Percentiles rank a stretch among this genome's conserved stretches.
phyloP scores from a whole-genome alignment of 2,797 vertebrate species.

The Hemitrygon akajei region DNA sequence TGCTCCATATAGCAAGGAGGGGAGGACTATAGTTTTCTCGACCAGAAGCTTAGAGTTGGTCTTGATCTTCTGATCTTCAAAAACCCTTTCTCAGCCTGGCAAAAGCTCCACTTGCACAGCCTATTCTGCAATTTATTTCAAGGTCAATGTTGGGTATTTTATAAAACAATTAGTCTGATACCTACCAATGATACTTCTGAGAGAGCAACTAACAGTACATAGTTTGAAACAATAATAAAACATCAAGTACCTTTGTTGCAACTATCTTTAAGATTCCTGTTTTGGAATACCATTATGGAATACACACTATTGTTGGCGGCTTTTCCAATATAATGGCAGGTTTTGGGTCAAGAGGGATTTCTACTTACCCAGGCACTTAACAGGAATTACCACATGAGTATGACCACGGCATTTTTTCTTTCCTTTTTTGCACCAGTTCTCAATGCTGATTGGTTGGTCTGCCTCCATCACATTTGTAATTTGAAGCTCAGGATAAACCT shows the following conservation, averaged over 20 bases:
- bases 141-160: too few species aligned
- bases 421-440: conserved; percentile 88
- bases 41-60: too few species aligned
- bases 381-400: conserved; percentile 80
- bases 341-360: not conserved
- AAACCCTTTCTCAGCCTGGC: too few species aligned
- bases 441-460: conserved; percentile 78
- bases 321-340: not conserved
- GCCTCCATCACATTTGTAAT: conserved; percentile 94
- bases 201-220: not conserved
- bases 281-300: not conserved
- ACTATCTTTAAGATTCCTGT: not conserved
- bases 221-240: not conserved
- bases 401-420: conserved; percentile 88
- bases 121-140: too few species aligned
- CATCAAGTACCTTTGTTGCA: too few species aligned
- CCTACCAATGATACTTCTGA: not conserved
- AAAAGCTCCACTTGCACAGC: too few species aligned
- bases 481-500: conserved; percentile 92
- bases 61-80: too few species aligned
- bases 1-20: too few species aligned
- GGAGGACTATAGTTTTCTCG: too few species aligned
- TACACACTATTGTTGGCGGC: not conserved
- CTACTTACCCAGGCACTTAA: conserved; percentile 90
- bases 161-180: too few species aligned